These are phyloP conservation scores for Tenthredo mesomela DNA, from an alignment of 2,888 invertebrate species.

Conservation along the genomic window DNA sequence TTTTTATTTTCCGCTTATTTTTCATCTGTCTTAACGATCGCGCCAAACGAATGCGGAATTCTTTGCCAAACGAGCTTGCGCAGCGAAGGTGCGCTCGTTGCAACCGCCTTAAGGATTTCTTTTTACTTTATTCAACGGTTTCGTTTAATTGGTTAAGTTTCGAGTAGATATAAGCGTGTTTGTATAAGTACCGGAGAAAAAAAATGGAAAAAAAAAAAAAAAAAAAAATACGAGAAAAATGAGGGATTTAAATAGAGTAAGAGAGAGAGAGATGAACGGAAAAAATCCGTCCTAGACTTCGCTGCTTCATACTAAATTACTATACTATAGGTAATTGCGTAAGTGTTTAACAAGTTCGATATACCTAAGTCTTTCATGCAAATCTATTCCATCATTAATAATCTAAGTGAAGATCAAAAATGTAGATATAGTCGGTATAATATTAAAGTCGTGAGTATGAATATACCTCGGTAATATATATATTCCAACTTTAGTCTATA, in stretches of 20 bases:
- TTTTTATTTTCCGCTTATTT: conserved; percentile 1
- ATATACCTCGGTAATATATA: background rate
- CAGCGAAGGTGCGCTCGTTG: background rate
- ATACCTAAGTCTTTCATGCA: background rate
- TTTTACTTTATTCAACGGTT: conserved; percentile 3
- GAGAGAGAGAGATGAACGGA: no score
- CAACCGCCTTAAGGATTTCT: background rate
- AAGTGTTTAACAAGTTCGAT: background rate
- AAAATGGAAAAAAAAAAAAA: background rate
- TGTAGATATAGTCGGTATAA: background rate
- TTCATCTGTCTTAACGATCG: conserved; percentile 48
- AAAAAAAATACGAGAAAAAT: background rate
- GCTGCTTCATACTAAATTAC: background rate
- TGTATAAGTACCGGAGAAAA: background rate
- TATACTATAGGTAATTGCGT: background rate
- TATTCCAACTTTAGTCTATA: background rate
- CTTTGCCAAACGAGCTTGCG: conserved; percentile 33
- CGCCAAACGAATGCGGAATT: conserved; percentile 42
- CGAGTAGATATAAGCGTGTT: background rate
- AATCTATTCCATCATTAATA: background rate
- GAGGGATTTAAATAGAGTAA: background rate
- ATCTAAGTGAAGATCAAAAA: background rate
- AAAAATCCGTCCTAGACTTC: background rate
- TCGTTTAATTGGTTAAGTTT: conserved; percentile 17
- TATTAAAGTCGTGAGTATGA: background rate